These are phyloP conservation scores for Melanchra persicariae DNA, from an alignment of 2,888 invertebrate genomes.

Conservation along the genomic window DNA sequence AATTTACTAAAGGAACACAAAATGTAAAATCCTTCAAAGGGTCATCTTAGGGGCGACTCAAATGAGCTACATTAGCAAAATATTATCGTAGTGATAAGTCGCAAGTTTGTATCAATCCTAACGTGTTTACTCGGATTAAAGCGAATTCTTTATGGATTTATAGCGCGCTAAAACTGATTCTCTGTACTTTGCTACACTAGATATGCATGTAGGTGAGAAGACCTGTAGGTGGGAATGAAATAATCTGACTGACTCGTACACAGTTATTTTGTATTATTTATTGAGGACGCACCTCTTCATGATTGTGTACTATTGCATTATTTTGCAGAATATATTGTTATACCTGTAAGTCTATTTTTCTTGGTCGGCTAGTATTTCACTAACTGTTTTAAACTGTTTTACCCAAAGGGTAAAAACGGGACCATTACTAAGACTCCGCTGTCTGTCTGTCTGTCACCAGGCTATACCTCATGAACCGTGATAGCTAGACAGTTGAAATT, in stretches of 20 bases:
- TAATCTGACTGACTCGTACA: constrained; percentile 20
- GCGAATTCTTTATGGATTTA: constrained; percentile 68
- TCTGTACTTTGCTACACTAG: constrained; percentile 53
- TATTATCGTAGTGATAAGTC: constrained; percentile 21
- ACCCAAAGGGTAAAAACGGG: too few species aligned
- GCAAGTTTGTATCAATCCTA: constrained; percentile 22
- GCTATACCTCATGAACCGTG: too few species aligned
- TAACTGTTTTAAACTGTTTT: too few species aligned
- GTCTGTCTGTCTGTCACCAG: too few species aligned
- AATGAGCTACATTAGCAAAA: not conserved
- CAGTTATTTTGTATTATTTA: constrained; percentile 20
- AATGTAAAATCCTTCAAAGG: too few species aligned
- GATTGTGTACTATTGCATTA: not conserved
- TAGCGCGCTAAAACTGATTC: constrained; percentile 63
- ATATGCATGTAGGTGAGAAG: constrained; percentile 33
- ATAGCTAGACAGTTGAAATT: too few species aligned
- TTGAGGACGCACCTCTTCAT: not conserved
- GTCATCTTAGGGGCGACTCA: not conserved
- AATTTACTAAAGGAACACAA: too few species aligned
- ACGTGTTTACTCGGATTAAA: constrained; percentile 64
- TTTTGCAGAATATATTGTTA: not conserved
- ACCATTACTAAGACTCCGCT: too few species aligned
- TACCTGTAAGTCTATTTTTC: not conserved
- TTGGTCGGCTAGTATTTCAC: too few species aligned
- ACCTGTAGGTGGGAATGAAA: constrained; percentile 35